Conservation (phyloP, 2,797 vertebrate species). For the Phoxinus dragarum region DNA sequence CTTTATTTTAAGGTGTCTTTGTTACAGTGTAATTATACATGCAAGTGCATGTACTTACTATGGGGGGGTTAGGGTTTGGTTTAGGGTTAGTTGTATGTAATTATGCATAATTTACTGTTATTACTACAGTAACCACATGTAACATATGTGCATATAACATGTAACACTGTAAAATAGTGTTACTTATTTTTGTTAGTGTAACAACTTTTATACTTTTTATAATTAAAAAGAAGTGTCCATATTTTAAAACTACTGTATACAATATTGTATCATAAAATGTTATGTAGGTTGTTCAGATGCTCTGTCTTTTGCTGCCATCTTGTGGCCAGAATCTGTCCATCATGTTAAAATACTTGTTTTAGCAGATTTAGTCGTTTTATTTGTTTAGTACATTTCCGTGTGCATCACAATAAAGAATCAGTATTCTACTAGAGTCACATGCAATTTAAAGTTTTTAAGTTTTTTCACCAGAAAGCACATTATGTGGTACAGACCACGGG, state of each 20-base stretch:
- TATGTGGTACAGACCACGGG: not conserved
- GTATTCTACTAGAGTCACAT: not conserved
- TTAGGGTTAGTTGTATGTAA: not conserved
- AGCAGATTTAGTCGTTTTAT: not conserved
- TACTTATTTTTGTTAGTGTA: not conserved
- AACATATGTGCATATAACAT: not conserved
- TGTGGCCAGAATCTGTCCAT: constrained; percentile 56
- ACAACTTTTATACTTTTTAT: not conserved
- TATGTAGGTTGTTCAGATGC: not conserved
- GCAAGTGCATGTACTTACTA: not conserved
- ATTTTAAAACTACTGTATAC: not conserved
- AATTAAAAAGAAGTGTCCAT: not conserved
- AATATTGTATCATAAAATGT: not conserved
- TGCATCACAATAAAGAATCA: not conserved
- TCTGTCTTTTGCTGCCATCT: constrained; percentile 68
- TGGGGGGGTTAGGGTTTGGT: not conserved
- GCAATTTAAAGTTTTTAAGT: not conserved
- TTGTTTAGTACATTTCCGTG: not conserved
- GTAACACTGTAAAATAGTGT: not conserved
- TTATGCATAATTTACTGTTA: not conserved
- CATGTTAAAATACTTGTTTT: not conserved
- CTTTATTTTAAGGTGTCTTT: not conserved
- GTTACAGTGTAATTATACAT: not conserved
- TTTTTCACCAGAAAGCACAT: not conserved
- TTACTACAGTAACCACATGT: not conserved